Percentiles rank a stretch among this genome's conserved stretches.
These are phyloP conservation scores for Pituophis catenifer DNA, from an alignment of 2,113 vertebrate species.

Conservation along the genomic window DNA sequence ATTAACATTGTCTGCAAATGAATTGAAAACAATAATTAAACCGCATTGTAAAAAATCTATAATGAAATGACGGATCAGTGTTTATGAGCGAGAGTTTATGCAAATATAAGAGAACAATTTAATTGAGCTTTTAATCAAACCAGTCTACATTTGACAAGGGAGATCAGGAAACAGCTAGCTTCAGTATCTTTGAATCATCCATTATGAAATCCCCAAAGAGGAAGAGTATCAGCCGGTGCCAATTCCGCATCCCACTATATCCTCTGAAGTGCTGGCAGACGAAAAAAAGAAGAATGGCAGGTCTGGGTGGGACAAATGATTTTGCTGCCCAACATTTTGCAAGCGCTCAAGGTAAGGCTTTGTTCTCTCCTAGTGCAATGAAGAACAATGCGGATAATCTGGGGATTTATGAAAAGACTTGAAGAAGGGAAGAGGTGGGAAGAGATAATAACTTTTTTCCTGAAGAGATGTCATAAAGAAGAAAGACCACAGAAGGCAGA, in stretches of 20 bases:
- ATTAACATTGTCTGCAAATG: slow-evolving; percentile 34
- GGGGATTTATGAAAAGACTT: background rate
- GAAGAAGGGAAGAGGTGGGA: background rate
- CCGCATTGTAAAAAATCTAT: slow-evolving; percentile 14
- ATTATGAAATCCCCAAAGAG: background rate
- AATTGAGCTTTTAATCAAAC: slow-evolving; percentile 57
- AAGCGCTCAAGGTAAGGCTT: background rate
- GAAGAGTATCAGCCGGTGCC: background rate
- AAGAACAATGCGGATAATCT: background rate
- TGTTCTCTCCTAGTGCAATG: background rate
- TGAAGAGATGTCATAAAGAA: background rate
- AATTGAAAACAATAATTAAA: slow-evolving; percentile 52
- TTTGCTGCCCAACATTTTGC: background rate
- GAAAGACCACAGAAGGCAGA: background rate
- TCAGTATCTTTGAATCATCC: background rate
- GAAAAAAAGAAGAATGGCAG: background rate
- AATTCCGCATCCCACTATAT: background rate
- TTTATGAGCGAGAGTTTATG: slow-evolving; percentile 33
- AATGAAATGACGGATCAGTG: slow-evolving; percentile 36
- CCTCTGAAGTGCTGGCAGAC: background rate
- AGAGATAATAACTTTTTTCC: background rate
- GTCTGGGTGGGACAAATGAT: background rate
- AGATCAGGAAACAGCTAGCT: slow-evolving; percentile 21
- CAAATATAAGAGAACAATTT: slow-evolving; percentile 39
- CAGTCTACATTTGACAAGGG: slow-evolving; percentile 12